Conservation (phyloP, 2,888 invertebrate species). For the Papilio demoleus region DNA sequence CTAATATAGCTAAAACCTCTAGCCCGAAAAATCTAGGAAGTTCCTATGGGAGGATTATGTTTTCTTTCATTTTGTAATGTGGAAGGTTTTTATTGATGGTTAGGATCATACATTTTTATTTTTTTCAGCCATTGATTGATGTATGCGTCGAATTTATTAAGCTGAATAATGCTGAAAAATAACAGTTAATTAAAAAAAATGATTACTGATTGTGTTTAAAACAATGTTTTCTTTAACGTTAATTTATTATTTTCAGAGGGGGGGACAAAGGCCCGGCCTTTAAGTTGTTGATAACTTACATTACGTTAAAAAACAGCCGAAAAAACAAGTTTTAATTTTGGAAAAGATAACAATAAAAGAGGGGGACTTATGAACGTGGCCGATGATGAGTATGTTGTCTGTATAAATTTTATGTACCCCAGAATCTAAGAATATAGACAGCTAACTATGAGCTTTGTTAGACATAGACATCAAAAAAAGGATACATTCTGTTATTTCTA, state of each 20-base stretch:
- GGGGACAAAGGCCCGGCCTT: constrained; percentile 72
- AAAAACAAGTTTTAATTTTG: constrained; percentile 57
- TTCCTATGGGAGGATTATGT: constrained; percentile 64
- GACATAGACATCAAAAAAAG: too few relatives aligned
- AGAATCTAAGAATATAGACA: too few relatives aligned
- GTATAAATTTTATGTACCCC: too few relatives aligned
- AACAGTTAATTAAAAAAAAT: constrained; percentile 60
- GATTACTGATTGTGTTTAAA: too few relatives aligned
- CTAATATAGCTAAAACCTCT: constrained; percentile 50
- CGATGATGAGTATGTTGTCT: too few relatives aligned
- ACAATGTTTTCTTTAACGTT: too few relatives aligned
- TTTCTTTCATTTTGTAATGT: too few relatives aligned
- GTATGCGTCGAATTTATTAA: constrained; percentile 66
- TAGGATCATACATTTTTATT: too few relatives aligned
- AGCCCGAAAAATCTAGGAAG: constrained; percentile 57
- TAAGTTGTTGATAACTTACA: constrained; percentile 54
- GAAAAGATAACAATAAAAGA: constrained; percentile 55
- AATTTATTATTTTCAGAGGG: constrained; percentile 61
- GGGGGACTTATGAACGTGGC: constrained; percentile 56
- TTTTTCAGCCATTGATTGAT: constrained; percentile 66
- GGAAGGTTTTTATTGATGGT: too few relatives aligned
- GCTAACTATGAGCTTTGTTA: too few relatives aligned
- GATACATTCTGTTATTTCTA: too few relatives aligned
- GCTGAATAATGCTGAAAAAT: constrained; percentile 68
- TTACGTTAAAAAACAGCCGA: constrained; percentile 59